Base-by-base conservation (phyloP, 2,797 vertebrate genomes). In the Platyrinchus mystaceus region DNA sequence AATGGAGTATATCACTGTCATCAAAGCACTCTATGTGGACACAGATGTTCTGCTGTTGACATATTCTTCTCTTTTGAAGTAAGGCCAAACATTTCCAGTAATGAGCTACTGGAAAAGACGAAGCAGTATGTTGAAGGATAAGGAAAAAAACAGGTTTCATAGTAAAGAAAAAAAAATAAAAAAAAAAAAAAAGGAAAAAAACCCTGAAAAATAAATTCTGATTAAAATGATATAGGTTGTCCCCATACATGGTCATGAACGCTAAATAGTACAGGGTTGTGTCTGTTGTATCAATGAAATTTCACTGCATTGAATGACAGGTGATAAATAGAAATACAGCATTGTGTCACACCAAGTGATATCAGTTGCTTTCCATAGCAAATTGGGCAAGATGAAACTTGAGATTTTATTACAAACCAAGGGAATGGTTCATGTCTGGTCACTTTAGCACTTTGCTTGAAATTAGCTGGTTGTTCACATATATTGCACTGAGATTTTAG, bases 1-100 rank as follows among this genome's bases (percentile, higher is more conserved):
- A 96, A 95, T 91, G 83, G 80, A 94, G 92, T 92, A 60, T 88
- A 93, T 96, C 87, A 88, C 91, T 93, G 92, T 95, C 94, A 96
- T 96, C 92, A 94, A 95, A 96, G 91, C 44, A 23, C 80, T 89
- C 74, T 8, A 0, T 94, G 85, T 94, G 94, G 95, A 95, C 95
- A 83, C 93, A 95, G 84, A 96, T 94, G 85, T 94, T 95, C 94
- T 87, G 70, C 27, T 96, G 95, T 91, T 96, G 95, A 95, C 91
- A 93, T 70, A 92, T 93, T 90, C 93, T 91, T 90, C 87, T 82
- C 83, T 94, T 91, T 84, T 96, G 89, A 96, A 94, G 87, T 84
- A 93, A 95, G 83, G 85, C 91, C 94, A 95, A 93, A 77, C 19
- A 44, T 84, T 92, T 93, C 64, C 44, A 95, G 78, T 95, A 89